phyloP scores from a whole-genome alignment of 2,888 invertebrate genomes.

The Phytoseiulus persimilis region DNA sequence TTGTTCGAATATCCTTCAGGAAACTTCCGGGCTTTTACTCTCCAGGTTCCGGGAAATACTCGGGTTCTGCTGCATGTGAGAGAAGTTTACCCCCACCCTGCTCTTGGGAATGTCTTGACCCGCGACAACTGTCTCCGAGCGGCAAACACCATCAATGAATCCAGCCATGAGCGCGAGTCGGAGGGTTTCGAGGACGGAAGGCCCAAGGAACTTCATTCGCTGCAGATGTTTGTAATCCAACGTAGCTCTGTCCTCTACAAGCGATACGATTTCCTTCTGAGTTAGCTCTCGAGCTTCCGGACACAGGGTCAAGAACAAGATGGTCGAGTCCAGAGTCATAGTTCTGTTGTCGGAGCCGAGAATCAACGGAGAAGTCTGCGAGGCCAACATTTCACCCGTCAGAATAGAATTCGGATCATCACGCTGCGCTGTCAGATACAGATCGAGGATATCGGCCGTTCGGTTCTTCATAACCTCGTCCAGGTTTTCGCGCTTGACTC shows the following conservation, averaged over 20 bases:
- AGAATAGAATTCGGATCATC: conserved; percentile 41
- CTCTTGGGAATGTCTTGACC: conserved; percentile 47
- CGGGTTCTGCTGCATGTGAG: conserved; percentile 56
- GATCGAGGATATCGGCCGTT: background rate
- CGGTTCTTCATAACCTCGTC: background rate
- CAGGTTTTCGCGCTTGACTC: background rate
- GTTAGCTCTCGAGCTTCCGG: conserved; percentile 51
- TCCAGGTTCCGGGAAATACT: conserved; percentile 50
- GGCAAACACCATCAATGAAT: conserved; percentile 42
- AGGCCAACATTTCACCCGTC: conserved; percentile 49
- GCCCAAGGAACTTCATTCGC: conserved; percentile 49
- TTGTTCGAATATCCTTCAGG: background rate
- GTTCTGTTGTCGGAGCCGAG: conserved; percentile 56
- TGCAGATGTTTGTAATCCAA: conserved; percentile 49
- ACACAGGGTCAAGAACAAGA: conserved; percentile 52
- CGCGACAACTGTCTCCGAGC: background rate
- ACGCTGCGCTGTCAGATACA: background rate
- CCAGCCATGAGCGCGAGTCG: conserved; percentile 50
- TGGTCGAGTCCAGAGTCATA: conserved; percentile 52
- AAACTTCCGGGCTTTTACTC: conserved; percentile 57
- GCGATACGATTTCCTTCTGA: conserved; percentile 50
- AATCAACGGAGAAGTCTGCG: conserved; percentile 53
- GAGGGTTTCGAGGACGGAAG: conserved; percentile 52
- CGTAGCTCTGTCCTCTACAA: background rate
- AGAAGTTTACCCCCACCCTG: conserved; percentile 56